Evolutionary conservation across 2,113 vertebrate genomes (phyloP).

Genomic region (Beaufortia kweichowensis): DNA sequence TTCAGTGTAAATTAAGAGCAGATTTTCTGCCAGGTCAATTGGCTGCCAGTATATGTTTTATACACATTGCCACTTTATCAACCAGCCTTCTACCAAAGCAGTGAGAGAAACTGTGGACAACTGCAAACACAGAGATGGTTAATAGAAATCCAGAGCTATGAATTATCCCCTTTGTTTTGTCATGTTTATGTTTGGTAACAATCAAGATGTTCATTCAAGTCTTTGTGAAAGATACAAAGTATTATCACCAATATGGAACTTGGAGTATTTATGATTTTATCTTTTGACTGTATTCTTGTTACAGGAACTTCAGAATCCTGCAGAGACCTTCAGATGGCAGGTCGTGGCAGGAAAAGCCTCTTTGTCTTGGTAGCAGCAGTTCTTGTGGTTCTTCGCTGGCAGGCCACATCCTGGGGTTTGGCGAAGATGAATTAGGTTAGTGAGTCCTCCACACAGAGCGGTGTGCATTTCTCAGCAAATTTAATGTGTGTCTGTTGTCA

Average conservation of each 20-base stretch:
- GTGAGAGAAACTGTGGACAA: neutral
- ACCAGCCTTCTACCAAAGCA: constrained; percentile 49
- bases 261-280: constrained; percentile 18
- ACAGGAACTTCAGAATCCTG: constrained; percentile 92
- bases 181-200: constrained; percentile 4
- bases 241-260: neutral
- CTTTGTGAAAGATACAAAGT: too few species aligned
- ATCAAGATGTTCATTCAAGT: neutral
- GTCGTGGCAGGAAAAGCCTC: constrained; percentile 92
- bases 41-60: constrained; percentile 52
- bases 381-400: constrained; percentile 86
- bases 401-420: constrained; percentile 93
- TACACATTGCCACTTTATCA: constrained; percentile 60
- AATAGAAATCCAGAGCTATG: neutral
- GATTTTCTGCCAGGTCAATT: constrained; percentile 53
- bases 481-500: neutral
- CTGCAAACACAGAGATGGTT: neutral
- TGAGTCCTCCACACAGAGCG: constrained; percentile 29
- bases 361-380: constrained; percentile 85
- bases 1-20: constrained; percentile 66
- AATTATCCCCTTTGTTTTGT: neutral
- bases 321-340: constrained; percentile 83
- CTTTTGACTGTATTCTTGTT: constrained; percentile 42
- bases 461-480: neutral
- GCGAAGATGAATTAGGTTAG: constrained; percentile 95